Conservation (phyloP, 2,797 vertebrate species). For the Parauchenoglanis punctatus region DNA sequence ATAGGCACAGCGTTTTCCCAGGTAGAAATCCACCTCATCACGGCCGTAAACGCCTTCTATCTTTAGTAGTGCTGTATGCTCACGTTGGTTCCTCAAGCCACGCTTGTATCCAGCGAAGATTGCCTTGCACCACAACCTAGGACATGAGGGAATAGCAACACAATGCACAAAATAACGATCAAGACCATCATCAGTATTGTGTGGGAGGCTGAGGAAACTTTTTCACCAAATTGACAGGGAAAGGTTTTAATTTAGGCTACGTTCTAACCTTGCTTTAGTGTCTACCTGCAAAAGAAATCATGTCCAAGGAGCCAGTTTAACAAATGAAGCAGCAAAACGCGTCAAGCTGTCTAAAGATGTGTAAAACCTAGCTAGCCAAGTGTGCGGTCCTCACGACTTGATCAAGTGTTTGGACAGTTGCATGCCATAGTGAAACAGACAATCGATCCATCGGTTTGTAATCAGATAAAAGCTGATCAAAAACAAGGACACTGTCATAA, state of each 20-base stretch:
- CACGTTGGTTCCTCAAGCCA: constrained; percentile 94
- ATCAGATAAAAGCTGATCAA: not conserved
- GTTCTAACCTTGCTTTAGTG: not conserved
- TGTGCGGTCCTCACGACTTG: no score
- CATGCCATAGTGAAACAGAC: not conserved
- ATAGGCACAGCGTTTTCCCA: constrained; percentile 95
- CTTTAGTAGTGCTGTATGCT: constrained; percentile 94
- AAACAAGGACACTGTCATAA: not conserved
- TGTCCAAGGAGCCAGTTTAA: not conserved
- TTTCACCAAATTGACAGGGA: not conserved
- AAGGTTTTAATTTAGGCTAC: not conserved
- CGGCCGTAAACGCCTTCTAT: constrained; percentile 93
- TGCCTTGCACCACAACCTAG: constrained; percentile 94
- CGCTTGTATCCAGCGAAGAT: constrained; percentile 96
- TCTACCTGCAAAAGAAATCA: not conserved
- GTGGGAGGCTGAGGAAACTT: not conserved
- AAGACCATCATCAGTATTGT: not conserved
- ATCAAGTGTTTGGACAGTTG: no score
- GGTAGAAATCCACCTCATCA: constrained; percentile 91
- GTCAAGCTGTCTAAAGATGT: not conserved
- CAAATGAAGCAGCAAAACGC: not conserved
- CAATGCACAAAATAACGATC: no score
- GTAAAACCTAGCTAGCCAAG: no score
- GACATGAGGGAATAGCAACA: not conserved
- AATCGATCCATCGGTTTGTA: not conserved